Evolutionary conservation across 2,113 vertebrate species (phyloP), one percentile per base, ranked within the genome.

Genomic region (Cinclus cinclus): DNA sequence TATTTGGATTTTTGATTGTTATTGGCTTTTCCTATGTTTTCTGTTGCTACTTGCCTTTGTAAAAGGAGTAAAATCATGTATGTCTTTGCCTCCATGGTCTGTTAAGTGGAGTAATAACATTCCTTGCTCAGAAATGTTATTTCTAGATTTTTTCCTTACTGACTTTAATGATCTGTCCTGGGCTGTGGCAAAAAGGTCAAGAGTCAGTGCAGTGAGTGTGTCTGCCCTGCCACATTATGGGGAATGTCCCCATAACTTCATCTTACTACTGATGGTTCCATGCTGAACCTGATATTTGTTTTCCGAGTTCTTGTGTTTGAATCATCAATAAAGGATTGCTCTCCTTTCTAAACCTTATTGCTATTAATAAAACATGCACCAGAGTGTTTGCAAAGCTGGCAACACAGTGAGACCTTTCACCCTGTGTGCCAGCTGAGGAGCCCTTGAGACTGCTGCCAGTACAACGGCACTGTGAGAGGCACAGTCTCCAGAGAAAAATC

Each of bases 121-220:
- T 6, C 21, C 23, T 11, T 1, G 0, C 22, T 70, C 62, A 56
- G 50, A 67, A 89, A 49, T 63, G 17, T 1, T 22, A 28, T 60
- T 75, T 47, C 41, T 68, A 16, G n/a, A 3, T 28, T 60, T 68
- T 68, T 77, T 73, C 46, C 33, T 28, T 24, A 2, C 8, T 46
- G 15, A 8, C 6, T 70, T 62, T 62, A 30, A 1, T 0, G 0
- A 8, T 10, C 4, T 31, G 21, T 49, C 47, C 31, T 65, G 35
- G 42, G 46, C 23, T 28, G 28, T 30, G 44, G 24, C 46, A 52
- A 35, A n/a, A 13, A 11, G 16, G 13, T 10, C 24, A 21, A 11
- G 44, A 52, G 35, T 37, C 39, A 22, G 9, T 20, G 64, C 39
- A 19, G n/a, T 28, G 21, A 13, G 13, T 42, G 25, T 41, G 39